These are phyloP conservation scores for Osmoderma eremita DNA, from an alignment of 2,888 invertebrate species.

Conservation along the genomic window DNA sequence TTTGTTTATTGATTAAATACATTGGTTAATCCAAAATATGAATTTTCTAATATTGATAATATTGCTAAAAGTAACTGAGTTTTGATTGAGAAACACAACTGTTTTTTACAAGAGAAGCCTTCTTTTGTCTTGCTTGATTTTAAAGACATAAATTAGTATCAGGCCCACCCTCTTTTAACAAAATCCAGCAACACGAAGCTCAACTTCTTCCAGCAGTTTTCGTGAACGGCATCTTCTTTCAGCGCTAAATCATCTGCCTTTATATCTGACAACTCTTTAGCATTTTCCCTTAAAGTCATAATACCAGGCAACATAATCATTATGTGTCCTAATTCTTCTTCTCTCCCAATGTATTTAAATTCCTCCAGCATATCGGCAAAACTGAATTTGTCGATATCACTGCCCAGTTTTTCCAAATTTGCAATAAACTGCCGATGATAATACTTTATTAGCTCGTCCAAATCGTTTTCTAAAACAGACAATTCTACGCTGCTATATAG, in stretches of 20 bases:
- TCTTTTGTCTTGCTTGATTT: too few species aligned
- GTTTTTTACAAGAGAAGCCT: too few species aligned
- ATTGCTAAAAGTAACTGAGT: too few species aligned
- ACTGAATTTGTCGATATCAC: slow-evolving; percentile 56
- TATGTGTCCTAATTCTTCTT: slow-evolving; percentile 61
- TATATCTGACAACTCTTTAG: slow-evolving; percentile 60
- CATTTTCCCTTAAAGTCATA: slow-evolving; percentile 56
- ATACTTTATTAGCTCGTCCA: slow-evolving; percentile 63
- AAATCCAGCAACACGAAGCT: slow-evolving; percentile 31
- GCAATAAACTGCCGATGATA: slow-evolving; percentile 59
- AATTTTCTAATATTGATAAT: too few species aligned
- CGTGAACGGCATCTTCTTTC: slow-evolving; percentile 4
- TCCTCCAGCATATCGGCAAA: slow-evolving; percentile 60
- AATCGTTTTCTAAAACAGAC: slow-evolving; percentile 59
- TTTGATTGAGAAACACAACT: too few species aligned
- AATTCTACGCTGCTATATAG: slow-evolving; percentile 65
- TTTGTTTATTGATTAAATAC: too few species aligned
- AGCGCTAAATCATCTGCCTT: slow-evolving; percentile 51
- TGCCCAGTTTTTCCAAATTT: slow-evolving; percentile 56
- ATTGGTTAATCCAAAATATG: too few species aligned
- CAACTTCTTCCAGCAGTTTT: slow-evolving; percentile 20
- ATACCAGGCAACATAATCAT: slow-evolving; percentile 62
- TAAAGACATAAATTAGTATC: not conserved
- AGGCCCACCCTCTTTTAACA: slow-evolving; percentile 40
- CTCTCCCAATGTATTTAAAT: slow-evolving; percentile 56